Evolutionary conservation across 1,140 invertebrate species (phyloP).

Genomic region (Dendrolimus kikuchii): DNA sequence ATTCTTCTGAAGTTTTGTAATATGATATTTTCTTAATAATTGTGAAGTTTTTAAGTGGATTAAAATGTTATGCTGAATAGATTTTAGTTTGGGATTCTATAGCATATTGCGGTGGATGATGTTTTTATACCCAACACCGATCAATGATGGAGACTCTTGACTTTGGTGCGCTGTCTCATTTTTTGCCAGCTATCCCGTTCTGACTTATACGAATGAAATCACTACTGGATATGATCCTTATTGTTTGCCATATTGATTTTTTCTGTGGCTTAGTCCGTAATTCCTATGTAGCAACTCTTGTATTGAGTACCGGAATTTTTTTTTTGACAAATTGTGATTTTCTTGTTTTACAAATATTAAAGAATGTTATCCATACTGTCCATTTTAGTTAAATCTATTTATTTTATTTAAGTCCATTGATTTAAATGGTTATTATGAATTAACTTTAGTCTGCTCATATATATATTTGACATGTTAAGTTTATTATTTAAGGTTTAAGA

Average conservation of each 20-base stretch:
- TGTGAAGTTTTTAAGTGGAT: slow-evolving; percentile 11
- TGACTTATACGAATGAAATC: slow-evolving; percentile 40
- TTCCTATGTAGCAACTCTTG: slow-evolving; percentile 9
- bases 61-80: slow-evolving; percentile 8
- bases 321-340: too few relatives aligned
- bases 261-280: slow-evolving; percentile 32
- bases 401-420: too few relatives aligned
- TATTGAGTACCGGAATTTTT: too few relatives aligned
- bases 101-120: slow-evolving; percentile 13
- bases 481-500: too few relatives aligned
- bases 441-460: too few relatives aligned
- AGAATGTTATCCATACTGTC: too few relatives aligned
- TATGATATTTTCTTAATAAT: slow-evolving; percentile 25
- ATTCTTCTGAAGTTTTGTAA: slow-evolving; percentile 18
- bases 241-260: slow-evolving; percentile 64
- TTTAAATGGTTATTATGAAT: too few relatives aligned
- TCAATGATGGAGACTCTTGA: slow-evolving; percentile 66
- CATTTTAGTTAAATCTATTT: too few relatives aligned
- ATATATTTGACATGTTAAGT: too few relatives aligned
- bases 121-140: slow-evolving; percentile 36
- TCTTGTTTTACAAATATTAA: too few relatives aligned
- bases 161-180: slow-evolving; percentile 45
- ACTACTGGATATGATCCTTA: slow-evolving; percentile 45
- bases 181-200: slow-evolving; percentile 48
- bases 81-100: slow-evolving; percentile 9